Conservation (phyloP, 2,797 vertebrate genomes). For the Notolepis coatsorum region DNA sequence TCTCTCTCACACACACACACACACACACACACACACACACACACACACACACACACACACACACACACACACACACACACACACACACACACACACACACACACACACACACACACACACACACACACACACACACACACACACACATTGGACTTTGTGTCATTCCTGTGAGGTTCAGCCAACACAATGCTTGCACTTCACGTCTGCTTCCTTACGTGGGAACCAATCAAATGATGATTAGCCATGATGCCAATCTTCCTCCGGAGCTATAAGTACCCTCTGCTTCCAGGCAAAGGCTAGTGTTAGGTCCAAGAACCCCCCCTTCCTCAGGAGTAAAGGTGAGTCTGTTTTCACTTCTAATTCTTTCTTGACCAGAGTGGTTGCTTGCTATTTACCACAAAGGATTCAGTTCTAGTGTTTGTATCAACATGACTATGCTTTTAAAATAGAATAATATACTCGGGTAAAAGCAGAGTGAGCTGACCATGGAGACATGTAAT, state of each 20-base stretch:
- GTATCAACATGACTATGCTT: background rate
- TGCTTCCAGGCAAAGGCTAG: slow-evolving; percentile 22
- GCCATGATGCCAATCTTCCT: slow-evolving; percentile 29
- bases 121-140: slow-evolving; percentile 5
- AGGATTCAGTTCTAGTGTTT: background rate
- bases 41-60: too few species aligned
- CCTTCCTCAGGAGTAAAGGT: slow-evolving; percentile 63
- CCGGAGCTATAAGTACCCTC: slow-evolving; percentile 55
- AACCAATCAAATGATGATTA: slow-evolving; percentile 40
- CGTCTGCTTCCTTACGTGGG: slow-evolving; percentile 17
- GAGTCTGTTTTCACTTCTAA: slow-evolving; percentile 10
- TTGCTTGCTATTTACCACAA: background rate
- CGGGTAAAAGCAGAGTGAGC: too few species aligned
- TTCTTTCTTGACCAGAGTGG: background rate
- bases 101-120: background rate
- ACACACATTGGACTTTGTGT: slow-evolving; percentile 62
- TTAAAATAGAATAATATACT: background rate
- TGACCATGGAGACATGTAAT: too few species aligned
- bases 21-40: too few species aligned
- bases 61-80: too few species aligned
- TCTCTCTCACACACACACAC: too few species aligned
- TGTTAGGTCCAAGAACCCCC: slow-evolving; percentile 40
- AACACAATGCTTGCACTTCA: slow-evolving; percentile 15
- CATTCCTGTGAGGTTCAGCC: slow-evolving; percentile 56
- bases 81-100: background rate